Evolutionary conservation across 2,888 invertebrate species (phyloP).

Genomic region (Drosophila atripex): DNA sequence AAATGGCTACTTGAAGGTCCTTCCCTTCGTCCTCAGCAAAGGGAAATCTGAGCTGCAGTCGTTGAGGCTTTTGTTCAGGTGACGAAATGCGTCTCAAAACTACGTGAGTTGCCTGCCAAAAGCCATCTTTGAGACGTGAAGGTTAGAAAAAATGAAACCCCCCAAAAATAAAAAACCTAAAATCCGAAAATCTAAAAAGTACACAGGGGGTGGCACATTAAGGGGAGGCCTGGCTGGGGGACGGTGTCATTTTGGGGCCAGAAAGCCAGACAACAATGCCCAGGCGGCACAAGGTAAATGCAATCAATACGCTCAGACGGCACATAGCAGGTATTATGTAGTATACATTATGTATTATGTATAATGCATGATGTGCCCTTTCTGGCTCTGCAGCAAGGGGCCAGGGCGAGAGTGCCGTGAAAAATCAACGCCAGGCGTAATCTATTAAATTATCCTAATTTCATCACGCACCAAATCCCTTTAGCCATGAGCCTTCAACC

Average conservation of each 20-base stretch:
- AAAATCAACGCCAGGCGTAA: slow-evolving; percentile 76
- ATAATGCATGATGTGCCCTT: slow-evolving; percentile 59
- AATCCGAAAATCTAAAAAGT: slow-evolving; percentile 39
- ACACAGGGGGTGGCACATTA: slow-evolving; percentile 49
- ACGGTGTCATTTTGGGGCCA: slow-evolving; percentile 28
- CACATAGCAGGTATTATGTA: slow-evolving; percentile 70
- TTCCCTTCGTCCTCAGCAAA: neutral
- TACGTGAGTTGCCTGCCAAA: slow-evolving; percentile 70
- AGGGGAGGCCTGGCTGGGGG: slow-evolving; percentile 17
- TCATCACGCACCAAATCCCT: slow-evolving; percentile 79
- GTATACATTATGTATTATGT: slow-evolving; percentile 57
- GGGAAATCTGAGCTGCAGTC: slow-evolving; percentile 44
- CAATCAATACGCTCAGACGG: slow-evolving; percentile 76
- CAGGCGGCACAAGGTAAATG: slow-evolving; percentile 59
- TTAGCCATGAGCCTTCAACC: slow-evolving; percentile 54
- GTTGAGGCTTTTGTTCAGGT: slow-evolving; percentile 55
- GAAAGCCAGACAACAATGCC: slow-evolving; percentile 68
- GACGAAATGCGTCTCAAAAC: slow-evolving; percentile 71
- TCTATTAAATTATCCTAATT: slow-evolving; percentile 81
- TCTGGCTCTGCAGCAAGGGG: neutral
- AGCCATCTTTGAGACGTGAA: slow-evolving; percentile 25
- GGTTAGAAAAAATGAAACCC: slow-evolving; percentile 19
- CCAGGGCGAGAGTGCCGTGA: slow-evolving; percentile 42
- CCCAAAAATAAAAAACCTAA: slow-evolving; percentile 33
- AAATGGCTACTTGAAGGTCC: slow-evolving; percentile 47